Conservation (phyloP, 2,797 vertebrate species). For the Enteromius mattozi region DNA sequence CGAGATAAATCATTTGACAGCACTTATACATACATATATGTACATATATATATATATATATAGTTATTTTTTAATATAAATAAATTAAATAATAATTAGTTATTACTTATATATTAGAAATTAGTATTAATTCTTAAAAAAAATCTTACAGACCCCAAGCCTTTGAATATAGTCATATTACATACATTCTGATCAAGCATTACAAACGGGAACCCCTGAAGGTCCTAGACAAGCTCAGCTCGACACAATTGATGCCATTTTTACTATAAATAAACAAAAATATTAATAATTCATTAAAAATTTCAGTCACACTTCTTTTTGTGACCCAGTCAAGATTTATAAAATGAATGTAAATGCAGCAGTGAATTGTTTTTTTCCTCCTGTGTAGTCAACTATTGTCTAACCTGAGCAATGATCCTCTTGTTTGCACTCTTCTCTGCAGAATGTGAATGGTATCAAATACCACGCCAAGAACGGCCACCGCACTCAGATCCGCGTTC, state of each 20-base stretch:
- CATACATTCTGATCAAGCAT: no score
- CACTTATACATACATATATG: no score
- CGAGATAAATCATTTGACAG: no score
- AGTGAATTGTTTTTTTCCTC: neutral
- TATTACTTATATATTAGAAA: neutral
- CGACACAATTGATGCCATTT: neutral
- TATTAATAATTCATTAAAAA: neutral
- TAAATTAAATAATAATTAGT: neutral
- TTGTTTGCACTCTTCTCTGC: constrained; percentile 51
- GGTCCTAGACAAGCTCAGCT: neutral
- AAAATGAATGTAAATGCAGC: neutral
- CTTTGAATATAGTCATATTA: neutral
- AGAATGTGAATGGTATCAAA: constrained; percentile 99
- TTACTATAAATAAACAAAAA: neutral
- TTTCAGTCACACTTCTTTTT: neutral
- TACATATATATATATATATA: no score
- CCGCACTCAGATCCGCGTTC: constrained; percentile 95
- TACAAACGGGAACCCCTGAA: no score
- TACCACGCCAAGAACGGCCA: constrained; percentile 99
- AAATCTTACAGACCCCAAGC: neutral
- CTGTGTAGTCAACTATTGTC: neutral
- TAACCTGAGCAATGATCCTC: neutral
- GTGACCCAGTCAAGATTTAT: neutral
- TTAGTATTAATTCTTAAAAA: neutral
- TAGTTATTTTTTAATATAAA: neutral